These are phyloP conservation scores for Heliconius erato DNA, from an alignment of 2,888 invertebrate genomes.

Conservation along the genomic window DNA sequence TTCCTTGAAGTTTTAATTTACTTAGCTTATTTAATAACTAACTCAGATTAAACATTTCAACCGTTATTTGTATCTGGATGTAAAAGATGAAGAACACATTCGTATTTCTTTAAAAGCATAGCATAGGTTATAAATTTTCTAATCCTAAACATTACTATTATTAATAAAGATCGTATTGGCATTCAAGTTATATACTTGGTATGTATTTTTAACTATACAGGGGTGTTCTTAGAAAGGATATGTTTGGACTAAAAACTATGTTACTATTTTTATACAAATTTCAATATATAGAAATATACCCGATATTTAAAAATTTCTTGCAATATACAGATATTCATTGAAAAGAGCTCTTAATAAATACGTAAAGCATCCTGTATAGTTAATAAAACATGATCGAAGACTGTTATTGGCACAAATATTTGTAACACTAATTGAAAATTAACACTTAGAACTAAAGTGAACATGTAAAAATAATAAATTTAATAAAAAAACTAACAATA, in stretches of 20 bases:
- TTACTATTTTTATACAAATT: not conserved
- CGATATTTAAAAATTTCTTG: not conserved
- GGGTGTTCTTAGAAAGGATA: not conserved
- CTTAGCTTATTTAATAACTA: not conserved
- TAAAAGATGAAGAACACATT: constrained; percentile 1
- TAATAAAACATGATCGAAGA: constrained; percentile 7
- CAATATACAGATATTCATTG: not conserved
- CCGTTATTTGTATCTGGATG: not conserved
- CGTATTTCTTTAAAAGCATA: constrained; percentile 16
- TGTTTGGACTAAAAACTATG: too few species aligned
- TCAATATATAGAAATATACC: not conserved
- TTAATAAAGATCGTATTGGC: constrained; percentile 11
- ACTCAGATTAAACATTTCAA: not conserved
- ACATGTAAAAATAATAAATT: constrained; percentile 11
- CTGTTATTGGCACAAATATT: constrained; percentile 26
- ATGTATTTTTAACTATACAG: constrained; percentile 3
- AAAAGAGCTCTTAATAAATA: not conserved
- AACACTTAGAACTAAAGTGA: constrained; percentile 25
- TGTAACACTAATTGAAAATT: constrained; percentile 8
- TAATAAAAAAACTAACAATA: constrained; percentile 9
- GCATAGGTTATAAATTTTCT: not conserved
- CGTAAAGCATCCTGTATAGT: not conserved
- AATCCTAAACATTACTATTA: not conserved
- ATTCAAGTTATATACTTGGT: constrained; percentile 3
- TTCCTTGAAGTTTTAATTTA: not conserved